phyloP scores from a whole-genome alignment of 2,888 invertebrate species.

The Xanthia togata region DNA sequence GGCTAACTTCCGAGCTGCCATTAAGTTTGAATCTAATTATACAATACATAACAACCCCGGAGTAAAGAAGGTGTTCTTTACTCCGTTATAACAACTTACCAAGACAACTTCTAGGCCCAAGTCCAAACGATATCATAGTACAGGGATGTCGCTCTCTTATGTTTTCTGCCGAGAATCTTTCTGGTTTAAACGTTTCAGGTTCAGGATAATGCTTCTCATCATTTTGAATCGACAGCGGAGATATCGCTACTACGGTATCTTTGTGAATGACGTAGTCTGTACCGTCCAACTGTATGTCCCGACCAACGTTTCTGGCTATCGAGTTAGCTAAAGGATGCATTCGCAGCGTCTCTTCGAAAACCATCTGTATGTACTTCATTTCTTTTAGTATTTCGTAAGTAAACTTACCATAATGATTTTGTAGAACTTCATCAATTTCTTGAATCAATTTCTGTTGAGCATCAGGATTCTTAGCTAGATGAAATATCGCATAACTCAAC shows the following conservation, averaged over 20 bases:
- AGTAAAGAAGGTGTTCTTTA: no score
- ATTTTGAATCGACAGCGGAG: slow-evolving; percentile 82
- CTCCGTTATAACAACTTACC: no score
- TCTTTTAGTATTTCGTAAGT: slow-evolving; percentile 80
- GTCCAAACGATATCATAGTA: slow-evolving; percentile 84
- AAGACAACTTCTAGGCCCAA: slow-evolving; percentile 83
- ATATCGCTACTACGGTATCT: slow-evolving; percentile 76
- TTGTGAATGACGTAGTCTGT: slow-evolving; percentile 77
- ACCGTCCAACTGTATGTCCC: slow-evolving; percentile 77
- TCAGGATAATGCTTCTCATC: slow-evolving; percentile 84
- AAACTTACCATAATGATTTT: slow-evolving; percentile 73
- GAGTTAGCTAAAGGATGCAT: slow-evolving; percentile 83
- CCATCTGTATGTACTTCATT: slow-evolving; percentile 82
- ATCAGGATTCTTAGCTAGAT: slow-evolving; percentile 79
- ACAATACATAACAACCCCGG: slow-evolving; percentile 36
- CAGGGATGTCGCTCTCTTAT: slow-evolving; percentile 74
- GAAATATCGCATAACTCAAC: slow-evolving; percentile 78
- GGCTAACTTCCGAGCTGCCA: no score
- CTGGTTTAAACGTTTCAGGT: slow-evolving; percentile 86
- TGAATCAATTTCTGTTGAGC: slow-evolving; percentile 76
- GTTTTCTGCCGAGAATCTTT: slow-evolving; percentile 83
- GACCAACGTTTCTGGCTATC: slow-evolving; percentile 75
- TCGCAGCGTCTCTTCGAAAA: slow-evolving; percentile 73
- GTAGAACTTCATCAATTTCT: slow-evolving; percentile 76
- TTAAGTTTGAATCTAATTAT: no score